Percentiles rank a stretch among this genome's conserved stretches.
phyloP scores from a whole-genome alignment of 1,140 invertebrate species.

The Magallana gigas region DNA sequence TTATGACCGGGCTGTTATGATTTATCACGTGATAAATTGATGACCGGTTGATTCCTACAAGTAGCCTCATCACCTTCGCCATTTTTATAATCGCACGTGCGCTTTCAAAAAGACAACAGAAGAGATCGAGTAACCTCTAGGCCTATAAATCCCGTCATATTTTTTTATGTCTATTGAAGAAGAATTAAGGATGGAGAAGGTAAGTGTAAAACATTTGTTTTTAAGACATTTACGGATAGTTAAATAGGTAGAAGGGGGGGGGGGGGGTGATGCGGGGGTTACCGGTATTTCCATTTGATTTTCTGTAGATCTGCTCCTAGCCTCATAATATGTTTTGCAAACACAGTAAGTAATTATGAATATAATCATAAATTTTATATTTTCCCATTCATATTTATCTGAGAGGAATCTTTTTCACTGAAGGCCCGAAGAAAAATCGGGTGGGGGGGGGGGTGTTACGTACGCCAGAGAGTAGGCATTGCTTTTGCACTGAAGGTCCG shows the following conservation, averaged over 20 bases:
- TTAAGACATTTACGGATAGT: not conserved
- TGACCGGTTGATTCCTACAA: too few relatives aligned
- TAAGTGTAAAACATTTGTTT: not conserved
- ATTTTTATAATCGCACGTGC: not conserved
- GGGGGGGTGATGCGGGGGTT: not conserved
- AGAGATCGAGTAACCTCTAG: not conserved
- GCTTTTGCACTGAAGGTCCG: too few relatives aligned
- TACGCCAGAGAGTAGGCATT: too few relatives aligned
- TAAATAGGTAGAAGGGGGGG: not conserved
- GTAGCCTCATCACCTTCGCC: not conserved
- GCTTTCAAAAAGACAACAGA: not conserved
- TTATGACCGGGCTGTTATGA: too few relatives aligned
- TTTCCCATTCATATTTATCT: not conserved
- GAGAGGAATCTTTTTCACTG: not conserved
- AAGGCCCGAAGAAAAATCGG: not conserved
- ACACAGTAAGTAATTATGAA: too few relatives aligned
- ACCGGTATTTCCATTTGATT: not conserved
- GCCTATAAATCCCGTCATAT: not conserved
- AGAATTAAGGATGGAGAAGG: not conserved
- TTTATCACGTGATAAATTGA: too few relatives aligned
- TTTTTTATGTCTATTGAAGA: not conserved
- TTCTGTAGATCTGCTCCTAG: not conserved
- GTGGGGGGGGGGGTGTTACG: not conserved
- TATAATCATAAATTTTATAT: too few relatives aligned
- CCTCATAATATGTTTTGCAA: not conserved